Evolutionary conservation across 2,888 invertebrate genomes (phyloP).

Genomic region (Aphodius granarius): DNA sequence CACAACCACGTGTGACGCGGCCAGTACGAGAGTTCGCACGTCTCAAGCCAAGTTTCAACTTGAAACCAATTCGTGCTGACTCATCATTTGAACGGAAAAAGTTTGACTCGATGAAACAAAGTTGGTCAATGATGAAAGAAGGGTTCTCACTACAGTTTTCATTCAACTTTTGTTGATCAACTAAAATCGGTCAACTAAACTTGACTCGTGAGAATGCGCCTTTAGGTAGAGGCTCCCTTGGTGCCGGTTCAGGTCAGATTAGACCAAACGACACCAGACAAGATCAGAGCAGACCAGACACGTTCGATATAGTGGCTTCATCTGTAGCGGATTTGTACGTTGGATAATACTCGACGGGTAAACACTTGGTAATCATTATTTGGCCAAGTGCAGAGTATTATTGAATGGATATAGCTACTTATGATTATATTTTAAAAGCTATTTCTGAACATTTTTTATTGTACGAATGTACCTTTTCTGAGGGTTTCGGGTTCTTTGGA

Average conservation of each 20-base stretch:
- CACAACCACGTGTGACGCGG: too few relatives aligned
- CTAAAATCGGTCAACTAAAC: slow-evolving; percentile 24
- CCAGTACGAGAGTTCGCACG: slow-evolving; percentile 14
- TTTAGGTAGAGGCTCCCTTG: slow-evolving; percentile 1
- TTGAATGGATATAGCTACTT: neutral
- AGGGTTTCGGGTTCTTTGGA: too few relatives aligned
- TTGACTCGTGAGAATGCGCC: slow-evolving; percentile 25
- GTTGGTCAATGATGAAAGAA: too few relatives aligned
- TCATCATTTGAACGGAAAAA: slow-evolving; percentile 22
- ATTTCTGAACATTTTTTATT: neutral
- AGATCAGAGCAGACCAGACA: neutral
- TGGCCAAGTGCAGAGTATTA: neutral
- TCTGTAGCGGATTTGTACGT: neutral
- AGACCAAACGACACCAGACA: neutral
- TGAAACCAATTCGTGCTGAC: slow-evolving; percentile 20
- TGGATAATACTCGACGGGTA: neutral
- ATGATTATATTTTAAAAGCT: neutral
- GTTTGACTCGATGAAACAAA: too few relatives aligned
- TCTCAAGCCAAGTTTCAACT: slow-evolving; percentile 27
- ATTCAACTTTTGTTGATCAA: slow-evolving; percentile 26
- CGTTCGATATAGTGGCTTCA: neutral
- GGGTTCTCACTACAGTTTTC: too few relatives aligned
- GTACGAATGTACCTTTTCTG: too few relatives aligned
- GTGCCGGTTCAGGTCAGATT: neutral
- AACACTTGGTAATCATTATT: neutral